Percentiles rank a stretch among this genome's conserved stretches.
phyloP scores from a whole-genome alignment of 2,888 invertebrate species.

The Euspilapteryx auroguttella region DNA sequence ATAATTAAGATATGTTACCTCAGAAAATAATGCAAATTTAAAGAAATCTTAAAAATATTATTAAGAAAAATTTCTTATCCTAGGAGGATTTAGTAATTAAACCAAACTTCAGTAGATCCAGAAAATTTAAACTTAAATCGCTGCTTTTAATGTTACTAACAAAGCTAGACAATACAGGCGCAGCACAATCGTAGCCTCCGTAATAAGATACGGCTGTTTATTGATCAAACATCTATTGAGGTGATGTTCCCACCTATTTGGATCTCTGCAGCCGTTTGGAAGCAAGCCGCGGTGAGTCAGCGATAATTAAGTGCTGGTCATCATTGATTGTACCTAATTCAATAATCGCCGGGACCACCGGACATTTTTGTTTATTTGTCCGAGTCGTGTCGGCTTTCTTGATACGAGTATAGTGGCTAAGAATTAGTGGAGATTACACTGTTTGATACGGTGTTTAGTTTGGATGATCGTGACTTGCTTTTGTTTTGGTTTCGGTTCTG shows the following conservation, averaged over 20 bases:
- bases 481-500: conserved; percentile 14
- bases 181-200: conserved; percentile 6
- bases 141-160: too few species aligned
- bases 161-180: conserved; percentile 20
- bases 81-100: too few species aligned
- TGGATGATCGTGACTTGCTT: conserved; percentile 18
- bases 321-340: conserved; percentile 49
- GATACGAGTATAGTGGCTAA: conserved; percentile 29
- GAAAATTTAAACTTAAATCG: too few species aligned
- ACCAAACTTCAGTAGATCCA: too few species aligned
- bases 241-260: conserved; percentile 56
- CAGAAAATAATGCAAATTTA: too few species aligned
- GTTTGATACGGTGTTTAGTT: conserved; percentile 23
- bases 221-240: conserved; percentile 54
- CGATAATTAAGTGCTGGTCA: conserved; percentile 17
- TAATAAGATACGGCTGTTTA: conserved; percentile 31
- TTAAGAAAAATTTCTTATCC: too few species aligned
- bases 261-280: conserved; percentile 24
- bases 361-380: conserved; percentile 52
- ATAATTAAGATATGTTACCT: too few species aligned
- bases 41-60: too few species aligned
- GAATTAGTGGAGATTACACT: conserved; percentile 33
- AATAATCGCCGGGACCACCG: conserved; percentile 42
- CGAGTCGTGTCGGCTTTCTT: conserved; percentile 31
- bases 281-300: conserved; percentile 37